A percentile compares a stretch with the other conserved stretches of the same genome.
Conservation (phyloP, 2,113 vertebrate species). For the Puntigrus tetrazona region DNA sequence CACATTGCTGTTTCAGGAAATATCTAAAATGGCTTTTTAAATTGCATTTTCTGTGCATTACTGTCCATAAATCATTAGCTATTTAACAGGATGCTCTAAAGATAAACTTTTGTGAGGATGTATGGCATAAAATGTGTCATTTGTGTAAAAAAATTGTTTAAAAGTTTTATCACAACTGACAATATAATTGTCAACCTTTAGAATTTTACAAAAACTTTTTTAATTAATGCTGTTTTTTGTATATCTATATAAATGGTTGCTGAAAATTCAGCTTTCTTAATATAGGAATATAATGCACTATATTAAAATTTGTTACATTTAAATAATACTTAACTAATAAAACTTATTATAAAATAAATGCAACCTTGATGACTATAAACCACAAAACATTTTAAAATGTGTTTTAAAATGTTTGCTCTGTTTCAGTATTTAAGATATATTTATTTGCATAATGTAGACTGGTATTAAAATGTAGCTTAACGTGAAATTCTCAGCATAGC, state of each 20-base stretch:
- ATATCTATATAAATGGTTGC: too few relatives aligned
- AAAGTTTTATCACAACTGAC: too few relatives aligned
- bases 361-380: background rate
- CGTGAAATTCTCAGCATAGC: background rate
- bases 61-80: constrained; percentile 63
- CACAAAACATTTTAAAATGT: too few relatives aligned
- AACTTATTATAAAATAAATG: background rate
- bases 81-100: constrained; percentile 55
- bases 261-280: background rate
- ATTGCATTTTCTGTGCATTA: constrained; percentile 57
- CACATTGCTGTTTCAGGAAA: constrained; percentile 73
- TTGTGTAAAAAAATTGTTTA: too few relatives aligned
- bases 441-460: background rate
- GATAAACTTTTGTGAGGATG: background rate
- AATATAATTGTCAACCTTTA: too few relatives aligned
- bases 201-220: too few relatives aligned
- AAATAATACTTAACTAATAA: background rate
- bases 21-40: constrained; percentile 63
- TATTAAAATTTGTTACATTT: background rate
- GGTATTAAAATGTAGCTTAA: background rate
- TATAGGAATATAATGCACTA: background rate
- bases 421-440: background rate
- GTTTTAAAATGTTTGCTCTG: background rate
- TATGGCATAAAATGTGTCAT: background rate
- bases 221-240: too few relatives aligned